These are phyloP conservation scores for Batillaria attramentaria DNA, from an alignment of 1,140 invertebrate genomes.

Conservation along the genomic window DNA sequence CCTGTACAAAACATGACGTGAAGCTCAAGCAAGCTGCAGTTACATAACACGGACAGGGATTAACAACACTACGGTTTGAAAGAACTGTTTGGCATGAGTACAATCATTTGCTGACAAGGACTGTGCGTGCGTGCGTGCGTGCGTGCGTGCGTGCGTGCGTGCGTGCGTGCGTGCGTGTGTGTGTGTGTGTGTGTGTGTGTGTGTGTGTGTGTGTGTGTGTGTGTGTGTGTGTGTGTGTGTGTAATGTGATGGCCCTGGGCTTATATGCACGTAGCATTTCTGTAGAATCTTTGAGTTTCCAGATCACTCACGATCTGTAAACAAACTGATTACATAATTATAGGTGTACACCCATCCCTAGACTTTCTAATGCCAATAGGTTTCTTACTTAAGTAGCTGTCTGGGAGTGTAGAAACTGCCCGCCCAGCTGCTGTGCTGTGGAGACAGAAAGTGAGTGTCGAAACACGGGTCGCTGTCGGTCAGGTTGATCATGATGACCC, in stretches of 20 bases:
- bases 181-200: constrained; percentile 12
- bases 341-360: too few species aligned
- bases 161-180: constrained; percentile 10
- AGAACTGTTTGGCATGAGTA: too few species aligned
- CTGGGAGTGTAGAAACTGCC: not conserved
- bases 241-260: not conserved
- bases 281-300: too few species aligned
- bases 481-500: constrained; percentile 57
- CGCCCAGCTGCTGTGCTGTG: not conserved
- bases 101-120: too few species aligned
- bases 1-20: constrained; percentile 29
- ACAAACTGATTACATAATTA: too few species aligned
- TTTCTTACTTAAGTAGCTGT: not conserved
- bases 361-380: not conserved
- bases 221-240: not conserved
- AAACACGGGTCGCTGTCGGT: constrained; percentile 31
- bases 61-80: too few species aligned
- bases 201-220: constrained; percentile 3
- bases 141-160: not conserved
- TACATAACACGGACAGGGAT: too few species aligned
- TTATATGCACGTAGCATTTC: too few species aligned
- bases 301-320: too few species aligned
- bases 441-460: not conserved
- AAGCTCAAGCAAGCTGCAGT: too few species aligned
- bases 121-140: not conserved